Percentiles rank a stretch among this genome's conserved stretches.
phyloP scores from a whole-genome alignment of 2,797 vertebrate genomes.

The Moxostoma hubbsi region DNA sequence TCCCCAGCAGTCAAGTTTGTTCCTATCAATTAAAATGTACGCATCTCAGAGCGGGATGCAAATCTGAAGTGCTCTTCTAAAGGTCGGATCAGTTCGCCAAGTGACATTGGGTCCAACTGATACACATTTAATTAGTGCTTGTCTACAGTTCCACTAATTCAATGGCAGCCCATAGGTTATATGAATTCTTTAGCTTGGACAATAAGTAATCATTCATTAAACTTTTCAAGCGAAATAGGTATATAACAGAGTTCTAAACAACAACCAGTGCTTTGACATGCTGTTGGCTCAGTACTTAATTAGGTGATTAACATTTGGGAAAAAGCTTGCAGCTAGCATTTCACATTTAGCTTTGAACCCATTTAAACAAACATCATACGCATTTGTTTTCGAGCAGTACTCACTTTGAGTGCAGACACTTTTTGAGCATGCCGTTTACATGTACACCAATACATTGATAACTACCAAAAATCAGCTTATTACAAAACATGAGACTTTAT shows the following conservation, averaged over 20 bases:
- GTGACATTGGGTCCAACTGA: conserved; percentile 44
- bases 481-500: too few species aligned
- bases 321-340: background rate
- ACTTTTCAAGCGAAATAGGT: conserved; percentile 3
- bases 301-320: conserved; percentile 1
- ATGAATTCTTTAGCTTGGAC: conserved; percentile 9
- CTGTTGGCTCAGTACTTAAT: background rate
- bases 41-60: conserved; percentile 33
- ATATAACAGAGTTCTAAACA: background rate
- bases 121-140: conserved; percentile 56
- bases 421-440: background rate
- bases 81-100: conserved; percentile 47
- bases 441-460: background rate
- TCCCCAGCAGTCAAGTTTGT: conserved; percentile 46
- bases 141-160: conserved; percentile 39
- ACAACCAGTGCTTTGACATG: conserved; percentile 1
- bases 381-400: background rate
- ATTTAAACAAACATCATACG: background rate
- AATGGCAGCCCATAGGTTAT: conserved; percentile 31
- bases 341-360: background rate
- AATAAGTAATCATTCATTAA: conserved; percentile 26
- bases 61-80: conserved; percentile 46
- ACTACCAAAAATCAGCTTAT: too few species aligned
- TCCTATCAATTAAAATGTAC: conserved; percentile 50
- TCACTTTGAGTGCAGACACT: background rate